phyloP scores from a whole-genome alignment of 2,797 vertebrate species.

The Cheirogaleus major region DNA sequence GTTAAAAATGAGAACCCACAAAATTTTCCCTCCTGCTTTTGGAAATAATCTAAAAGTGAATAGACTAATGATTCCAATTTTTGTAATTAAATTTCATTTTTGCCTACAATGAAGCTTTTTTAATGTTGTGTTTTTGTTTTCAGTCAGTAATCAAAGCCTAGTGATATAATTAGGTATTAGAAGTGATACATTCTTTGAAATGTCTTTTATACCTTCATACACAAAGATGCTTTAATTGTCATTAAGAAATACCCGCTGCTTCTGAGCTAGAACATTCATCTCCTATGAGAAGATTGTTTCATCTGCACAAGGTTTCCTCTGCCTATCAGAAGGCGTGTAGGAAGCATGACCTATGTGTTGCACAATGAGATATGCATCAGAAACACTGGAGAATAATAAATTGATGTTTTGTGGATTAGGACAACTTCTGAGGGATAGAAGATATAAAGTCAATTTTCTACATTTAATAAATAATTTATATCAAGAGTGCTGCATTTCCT shows the following conservation, averaged over 20 bases:
- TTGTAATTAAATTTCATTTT: not conserved
- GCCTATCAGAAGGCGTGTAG: not conserved
- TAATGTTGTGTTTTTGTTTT: not conserved
- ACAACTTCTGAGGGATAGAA: not conserved
- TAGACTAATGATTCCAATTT: not conserved
- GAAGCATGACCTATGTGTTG: not conserved
- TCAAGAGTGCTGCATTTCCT: not conserved
- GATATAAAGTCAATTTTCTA: not conserved
- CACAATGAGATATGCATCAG: not conserved
- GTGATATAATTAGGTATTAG: not conserved
- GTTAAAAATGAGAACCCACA: not conserved
- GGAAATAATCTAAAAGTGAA: not conserved
- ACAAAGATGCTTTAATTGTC: not conserved
- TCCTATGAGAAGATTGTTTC: not conserved
- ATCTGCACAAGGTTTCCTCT: accelerated
- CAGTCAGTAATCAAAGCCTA: not conserved
- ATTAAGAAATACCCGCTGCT: not conserved
- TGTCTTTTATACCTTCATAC: not conserved
- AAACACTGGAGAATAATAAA: not conserved
- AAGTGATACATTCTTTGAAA: not conserved
- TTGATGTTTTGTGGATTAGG: not conserved
- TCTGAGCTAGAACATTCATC: not conserved
- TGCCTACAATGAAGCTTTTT: not conserved
- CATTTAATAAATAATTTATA: not conserved
- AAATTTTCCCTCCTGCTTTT: not conserved